A percentile compares a stretch with the other conserved stretches of the same genome.
phyloP scores from a whole-genome alignment of 2,888 invertebrate species.

The Brenthis ino region DNA sequence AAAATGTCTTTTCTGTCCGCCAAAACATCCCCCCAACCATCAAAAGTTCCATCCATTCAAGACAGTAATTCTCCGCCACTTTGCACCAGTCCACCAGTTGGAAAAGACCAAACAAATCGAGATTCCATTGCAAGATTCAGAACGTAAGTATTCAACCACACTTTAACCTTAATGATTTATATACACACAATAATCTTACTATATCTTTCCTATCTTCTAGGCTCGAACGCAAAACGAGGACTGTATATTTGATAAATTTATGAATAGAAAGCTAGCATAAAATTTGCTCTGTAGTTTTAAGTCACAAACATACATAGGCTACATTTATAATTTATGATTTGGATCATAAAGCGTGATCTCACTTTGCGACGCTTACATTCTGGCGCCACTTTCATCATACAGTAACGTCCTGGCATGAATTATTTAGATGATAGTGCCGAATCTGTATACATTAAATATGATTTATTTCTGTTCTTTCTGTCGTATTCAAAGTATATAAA shows the following conservation, averaged over 20 bases:
- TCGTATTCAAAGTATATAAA: neutral
- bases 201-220: slow-evolving; percentile 40
- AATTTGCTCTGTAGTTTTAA: slow-evolving; percentile 32
- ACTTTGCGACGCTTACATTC: slow-evolving; percentile 27
- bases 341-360: slow-evolving; percentile 28
- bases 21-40: slow-evolving; percentile 48
- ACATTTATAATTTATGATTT: slow-evolving; percentile 30
- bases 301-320: slow-evolving; percentile 33
- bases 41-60: slow-evolving; percentile 47
- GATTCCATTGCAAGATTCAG: slow-evolving; percentile 75
- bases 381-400: slow-evolving; percentile 29
- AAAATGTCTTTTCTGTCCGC: slow-evolving; percentile 46
- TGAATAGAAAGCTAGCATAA: slow-evolving; percentile 34
- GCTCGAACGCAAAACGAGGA: slow-evolving; percentile 39
- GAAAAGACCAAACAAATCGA: slow-evolving; percentile 63
- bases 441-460: slow-evolving; percentile 6
- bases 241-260: slow-evolving; percentile 39
- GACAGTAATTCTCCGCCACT: slow-evolving; percentile 70
- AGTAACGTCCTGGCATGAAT: slow-evolving; percentile 18
- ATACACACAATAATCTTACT: slow-evolving; percentile 30
- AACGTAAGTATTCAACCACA: slow-evolving; percentile 63
- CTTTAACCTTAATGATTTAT: slow-evolving; percentile 14
- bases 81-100: slow-evolving; percentile 67
- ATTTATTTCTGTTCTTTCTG: slow-evolving; percentile 1
- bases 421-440: slow-evolving; percentile 16